These are phyloP conservation scores for Yponomeuta malinellus DNA, from an alignment of 2,888 invertebrate species.

Conservation along the genomic window DNA sequence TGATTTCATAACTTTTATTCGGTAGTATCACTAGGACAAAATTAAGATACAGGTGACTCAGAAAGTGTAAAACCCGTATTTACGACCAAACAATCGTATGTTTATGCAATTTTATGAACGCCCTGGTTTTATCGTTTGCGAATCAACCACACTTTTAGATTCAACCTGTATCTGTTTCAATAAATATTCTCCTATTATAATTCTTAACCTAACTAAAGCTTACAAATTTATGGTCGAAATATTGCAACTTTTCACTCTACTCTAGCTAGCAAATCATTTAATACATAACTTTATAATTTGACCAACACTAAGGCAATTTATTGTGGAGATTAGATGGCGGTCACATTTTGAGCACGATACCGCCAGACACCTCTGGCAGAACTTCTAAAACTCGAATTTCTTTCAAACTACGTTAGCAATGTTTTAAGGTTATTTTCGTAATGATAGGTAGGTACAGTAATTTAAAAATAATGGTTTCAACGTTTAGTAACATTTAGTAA, in stretches of 20 bases:
- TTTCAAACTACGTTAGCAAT: too few relatives aligned
- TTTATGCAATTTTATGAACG: too few relatives aligned
- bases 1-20: not conserved
- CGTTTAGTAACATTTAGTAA: too few relatives aligned
- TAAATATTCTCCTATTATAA: slow-evolving; percentile 23
- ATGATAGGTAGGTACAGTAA: too few relatives aligned
- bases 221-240: slow-evolving; percentile 42
- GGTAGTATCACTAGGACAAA: not conserved
- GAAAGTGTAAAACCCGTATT: not conserved
- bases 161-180: not conserved
- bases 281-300: slow-evolving; percentile 3
- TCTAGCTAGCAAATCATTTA: slow-evolving; percentile 20
- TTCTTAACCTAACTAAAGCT: slow-evolving; percentile 48
- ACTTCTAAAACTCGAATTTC: too few relatives aligned
- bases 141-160: not conserved
- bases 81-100: too few relatives aligned
- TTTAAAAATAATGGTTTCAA: too few relatives aligned
- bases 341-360: too few relatives aligned
- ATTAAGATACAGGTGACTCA: not conserved
- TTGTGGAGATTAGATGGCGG: too few relatives aligned
- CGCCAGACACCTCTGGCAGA: too few relatives aligned
- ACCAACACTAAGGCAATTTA: not conserved
- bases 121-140: too few relatives aligned
- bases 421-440: too few relatives aligned
- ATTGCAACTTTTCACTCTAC: slow-evolving; percentile 27